Percentiles rank a stretch among this genome's conserved stretches.
Evolutionary conservation across 2,888 invertebrate genomes (phyloP).

Genomic region (Erebia aethiops): DNA sequence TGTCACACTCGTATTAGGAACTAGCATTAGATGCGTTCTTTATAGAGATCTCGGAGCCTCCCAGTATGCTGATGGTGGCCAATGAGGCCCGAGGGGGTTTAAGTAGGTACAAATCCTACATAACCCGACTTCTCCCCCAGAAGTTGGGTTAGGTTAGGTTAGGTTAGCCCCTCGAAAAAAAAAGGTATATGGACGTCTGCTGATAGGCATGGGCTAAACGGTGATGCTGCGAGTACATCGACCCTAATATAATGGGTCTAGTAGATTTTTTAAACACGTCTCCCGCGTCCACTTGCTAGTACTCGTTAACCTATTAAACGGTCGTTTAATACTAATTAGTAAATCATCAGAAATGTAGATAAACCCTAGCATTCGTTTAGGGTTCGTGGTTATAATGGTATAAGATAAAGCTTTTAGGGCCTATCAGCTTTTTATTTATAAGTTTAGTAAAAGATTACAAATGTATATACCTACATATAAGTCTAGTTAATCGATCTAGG

Average conservation of each 20-base stretch:
- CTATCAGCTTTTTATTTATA: background rate
- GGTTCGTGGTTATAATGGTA: background rate
- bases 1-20: background rate
- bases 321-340: background rate
- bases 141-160: too few relatives aligned
- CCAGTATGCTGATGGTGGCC: too few relatives aligned
- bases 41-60: too few relatives aligned
- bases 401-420: background rate
- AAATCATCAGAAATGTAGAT: background rate
- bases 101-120: too few relatives aligned
- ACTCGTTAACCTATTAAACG: slow-evolving; percentile 3
- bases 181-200: background rate
- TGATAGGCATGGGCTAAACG: background rate
- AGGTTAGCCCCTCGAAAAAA: too few relatives aligned
- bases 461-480: too few relatives aligned
- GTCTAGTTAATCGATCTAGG: too few relatives aligned
- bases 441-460: background rate
- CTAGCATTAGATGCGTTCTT: background rate
- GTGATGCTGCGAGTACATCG: background rate
- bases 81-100: too few relatives aligned
- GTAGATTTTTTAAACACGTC: background rate
- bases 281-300: background rate
- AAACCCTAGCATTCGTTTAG: background rate
- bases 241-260: background rate
- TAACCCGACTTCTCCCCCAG: too few relatives aligned